A percentile compares a stretch with the other conserved stretches of the same genome.
Conservation (phyloP, 2,888 invertebrate genomes). For the Drosophila neoperkinsi region DNA sequence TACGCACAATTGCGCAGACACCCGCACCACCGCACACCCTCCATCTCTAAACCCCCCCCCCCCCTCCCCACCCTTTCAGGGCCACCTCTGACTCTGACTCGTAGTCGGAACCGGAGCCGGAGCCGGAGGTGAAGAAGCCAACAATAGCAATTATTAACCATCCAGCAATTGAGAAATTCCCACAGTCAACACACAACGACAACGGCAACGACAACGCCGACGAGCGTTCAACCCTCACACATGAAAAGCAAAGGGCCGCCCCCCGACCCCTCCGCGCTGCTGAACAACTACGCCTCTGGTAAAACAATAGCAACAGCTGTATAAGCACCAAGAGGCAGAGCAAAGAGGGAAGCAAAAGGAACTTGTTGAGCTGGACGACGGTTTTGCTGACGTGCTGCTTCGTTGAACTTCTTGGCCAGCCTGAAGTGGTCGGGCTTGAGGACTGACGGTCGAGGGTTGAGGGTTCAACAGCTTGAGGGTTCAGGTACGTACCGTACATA, state of each 20-base stretch:
- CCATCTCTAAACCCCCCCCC: neutral
- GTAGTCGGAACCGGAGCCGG: slow-evolving; percentile 24
- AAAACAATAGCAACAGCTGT: slow-evolving; percentile 70
- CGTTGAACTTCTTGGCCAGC: slow-evolving; percentile 60
- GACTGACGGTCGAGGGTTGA: neutral
- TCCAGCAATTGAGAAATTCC: slow-evolving; percentile 82
- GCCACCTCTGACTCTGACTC: neutral
- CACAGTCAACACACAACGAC: slow-evolving; percentile 65
- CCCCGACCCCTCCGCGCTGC: neutral
- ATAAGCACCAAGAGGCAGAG: slow-evolving; percentile 43
- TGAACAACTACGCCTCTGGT: slow-evolving; percentile 4
- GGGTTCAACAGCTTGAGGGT: slow-evolving; percentile 12
- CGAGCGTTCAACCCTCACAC: slow-evolving; percentile 24
- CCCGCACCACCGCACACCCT: slow-evolving; percentile 20
- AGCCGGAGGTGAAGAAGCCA: slow-evolving; percentile 73
- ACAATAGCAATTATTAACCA: slow-evolving; percentile 80
- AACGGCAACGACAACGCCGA: neutral
- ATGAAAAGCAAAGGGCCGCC: slow-evolving; percentile 18
- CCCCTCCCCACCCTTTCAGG: neutral
- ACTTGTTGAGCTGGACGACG: slow-evolving; percentile 75
- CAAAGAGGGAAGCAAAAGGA: slow-evolving; percentile 33
- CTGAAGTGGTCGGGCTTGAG: neutral
- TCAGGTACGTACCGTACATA: neutral
- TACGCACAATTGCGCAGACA: slow-evolving; percentile 74
- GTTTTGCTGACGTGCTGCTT: slow-evolving; percentile 60